phyloP scores from a whole-genome alignment of 2,113 vertebrate species.

The Typhlomys cinereus region DNA sequence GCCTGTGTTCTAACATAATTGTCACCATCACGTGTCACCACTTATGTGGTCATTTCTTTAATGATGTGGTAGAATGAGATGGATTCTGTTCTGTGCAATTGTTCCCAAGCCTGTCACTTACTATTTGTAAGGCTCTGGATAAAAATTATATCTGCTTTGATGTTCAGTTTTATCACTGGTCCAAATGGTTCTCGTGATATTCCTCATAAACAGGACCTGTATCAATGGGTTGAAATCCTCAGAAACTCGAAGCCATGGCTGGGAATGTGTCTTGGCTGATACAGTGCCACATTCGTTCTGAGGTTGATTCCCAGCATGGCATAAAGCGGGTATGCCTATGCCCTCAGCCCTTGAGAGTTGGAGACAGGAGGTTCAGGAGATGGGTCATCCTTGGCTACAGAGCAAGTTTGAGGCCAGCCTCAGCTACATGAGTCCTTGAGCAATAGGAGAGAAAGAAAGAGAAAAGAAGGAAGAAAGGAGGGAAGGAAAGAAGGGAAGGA shows the following conservation, averaged over 20 bases:
- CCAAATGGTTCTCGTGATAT: not conserved
- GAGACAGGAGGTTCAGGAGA: not conserved
- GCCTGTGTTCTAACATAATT: not conserved
- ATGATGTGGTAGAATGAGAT: fast-evolving
- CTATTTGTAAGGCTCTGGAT: not conserved
- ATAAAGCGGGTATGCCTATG: not conserved
- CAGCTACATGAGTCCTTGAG: not conserved
- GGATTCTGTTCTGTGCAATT: not conserved
- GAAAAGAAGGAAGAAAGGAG: no score
- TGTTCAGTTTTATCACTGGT: not conserved
- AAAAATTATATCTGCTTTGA: not conserved
- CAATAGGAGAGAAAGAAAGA: not conserved
- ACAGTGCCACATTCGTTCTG: no score
- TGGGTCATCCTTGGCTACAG: not conserved
- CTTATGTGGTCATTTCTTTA: not conserved
- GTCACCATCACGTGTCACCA: not conserved
- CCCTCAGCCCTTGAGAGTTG: not conserved
- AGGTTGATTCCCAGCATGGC: not conserved
- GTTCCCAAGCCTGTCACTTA: not conserved
- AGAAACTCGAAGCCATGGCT: not conserved
- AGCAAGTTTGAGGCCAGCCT: not conserved
- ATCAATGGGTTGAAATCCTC: not conserved
- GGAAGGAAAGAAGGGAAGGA: not conserved
- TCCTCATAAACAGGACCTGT: not conserved
- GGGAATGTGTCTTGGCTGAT: not conserved